Evolutionary conservation across 1,140 invertebrate species (phyloP).

Genomic region (Parasteatoda tepidariorum): DNA sequence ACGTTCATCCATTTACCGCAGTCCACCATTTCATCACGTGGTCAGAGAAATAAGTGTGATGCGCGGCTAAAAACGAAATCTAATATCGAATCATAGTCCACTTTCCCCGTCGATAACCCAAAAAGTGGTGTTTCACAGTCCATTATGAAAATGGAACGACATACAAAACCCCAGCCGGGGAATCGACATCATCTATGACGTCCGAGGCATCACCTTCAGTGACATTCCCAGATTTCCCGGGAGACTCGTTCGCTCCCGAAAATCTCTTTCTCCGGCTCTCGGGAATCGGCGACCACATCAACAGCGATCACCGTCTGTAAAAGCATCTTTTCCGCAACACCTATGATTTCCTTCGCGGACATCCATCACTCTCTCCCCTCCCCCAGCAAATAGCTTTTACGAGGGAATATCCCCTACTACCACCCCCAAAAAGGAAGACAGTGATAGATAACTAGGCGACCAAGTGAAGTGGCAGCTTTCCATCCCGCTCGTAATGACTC

Average conservation of each 20-base stretch:
- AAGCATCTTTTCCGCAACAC: constrained; percentile 53
- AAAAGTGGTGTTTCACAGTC: constrained; percentile 43
- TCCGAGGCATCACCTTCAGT: constrained; percentile 51
- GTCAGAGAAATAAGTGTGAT: too few species aligned
- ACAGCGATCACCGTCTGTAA: constrained; percentile 18
- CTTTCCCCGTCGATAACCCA: too few species aligned
- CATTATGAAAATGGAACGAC: constrained; percentile 52
- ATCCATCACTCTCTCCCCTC: constrained; percentile 28
- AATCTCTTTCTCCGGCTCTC: not conserved
- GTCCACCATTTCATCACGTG: too few species aligned
- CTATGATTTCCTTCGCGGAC: constrained; percentile 35
- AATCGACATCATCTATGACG: constrained; percentile 40
- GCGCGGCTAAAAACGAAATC: too few species aligned
- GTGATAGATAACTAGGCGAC: constrained; percentile 35
- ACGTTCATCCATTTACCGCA: too few species aligned
- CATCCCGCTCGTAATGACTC: constrained; percentile 41
- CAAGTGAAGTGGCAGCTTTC: constrained; percentile 11
- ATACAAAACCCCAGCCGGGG: constrained; percentile 18
- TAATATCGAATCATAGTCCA: too few species aligned
- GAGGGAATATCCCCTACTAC: not conserved
- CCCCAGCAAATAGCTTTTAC: not conserved
- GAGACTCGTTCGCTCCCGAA: constrained; percentile 16
- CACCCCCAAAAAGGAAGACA: constrained; percentile 15
- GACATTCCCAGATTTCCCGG: constrained; percentile 55
- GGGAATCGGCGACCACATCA: not conserved